These are phyloP conservation scores for Crotalus tigris DNA, from an alignment of 2,113 vertebrate genomes.

Conservation along the genomic window DNA sequence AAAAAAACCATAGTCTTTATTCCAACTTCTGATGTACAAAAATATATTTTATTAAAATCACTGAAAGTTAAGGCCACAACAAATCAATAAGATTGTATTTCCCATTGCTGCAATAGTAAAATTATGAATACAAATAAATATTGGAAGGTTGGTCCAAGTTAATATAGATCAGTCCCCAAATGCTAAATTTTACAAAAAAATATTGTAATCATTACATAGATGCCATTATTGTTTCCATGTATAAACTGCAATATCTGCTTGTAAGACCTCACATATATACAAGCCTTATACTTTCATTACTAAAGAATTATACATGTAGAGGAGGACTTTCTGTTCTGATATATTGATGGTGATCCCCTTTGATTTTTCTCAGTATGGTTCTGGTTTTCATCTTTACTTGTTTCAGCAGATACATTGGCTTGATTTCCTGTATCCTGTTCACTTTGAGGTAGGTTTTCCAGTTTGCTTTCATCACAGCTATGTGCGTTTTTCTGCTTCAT, in stretches of 20 bases:
- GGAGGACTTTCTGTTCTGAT: constrained; percentile 56
- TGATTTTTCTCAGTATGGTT: constrained; percentile 54
- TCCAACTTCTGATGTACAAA: constrained; percentile 62
- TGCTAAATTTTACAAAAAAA: constrained; percentile 42
- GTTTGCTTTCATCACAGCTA: constrained; percentile 44
- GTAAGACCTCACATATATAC: constrained; percentile 6
- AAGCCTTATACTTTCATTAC: constrained; percentile 32
- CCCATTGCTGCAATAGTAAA: constrained; percentile 45
- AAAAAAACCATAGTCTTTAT: constrained; percentile 44
- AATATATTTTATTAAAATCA: constrained; percentile 66
- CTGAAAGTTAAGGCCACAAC: constrained; percentile 70
- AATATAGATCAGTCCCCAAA: constrained; percentile 53
- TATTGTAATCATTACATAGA: constrained; percentile 36
- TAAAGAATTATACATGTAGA: constrained; percentile 66
- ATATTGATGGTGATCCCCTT: constrained; percentile 43
- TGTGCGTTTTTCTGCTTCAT: constrained; percentile 56
- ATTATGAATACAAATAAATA: constrained; percentile 71
- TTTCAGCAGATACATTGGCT: constrained; percentile 39
- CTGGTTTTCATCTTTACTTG: constrained; percentile 62
- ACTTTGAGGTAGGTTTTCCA: constrained; percentile 49
- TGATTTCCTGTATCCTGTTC: constrained; percentile 60
- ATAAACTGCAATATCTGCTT: constrained; percentile 56
- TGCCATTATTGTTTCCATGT: constrained; percentile 67
- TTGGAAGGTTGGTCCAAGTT: constrained; percentile 41
- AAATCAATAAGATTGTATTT: constrained; percentile 58